Base-by-base conservation (phyloP, 2,888 invertebrate genomes). In the Trissolcus brochymenae region DNA sequence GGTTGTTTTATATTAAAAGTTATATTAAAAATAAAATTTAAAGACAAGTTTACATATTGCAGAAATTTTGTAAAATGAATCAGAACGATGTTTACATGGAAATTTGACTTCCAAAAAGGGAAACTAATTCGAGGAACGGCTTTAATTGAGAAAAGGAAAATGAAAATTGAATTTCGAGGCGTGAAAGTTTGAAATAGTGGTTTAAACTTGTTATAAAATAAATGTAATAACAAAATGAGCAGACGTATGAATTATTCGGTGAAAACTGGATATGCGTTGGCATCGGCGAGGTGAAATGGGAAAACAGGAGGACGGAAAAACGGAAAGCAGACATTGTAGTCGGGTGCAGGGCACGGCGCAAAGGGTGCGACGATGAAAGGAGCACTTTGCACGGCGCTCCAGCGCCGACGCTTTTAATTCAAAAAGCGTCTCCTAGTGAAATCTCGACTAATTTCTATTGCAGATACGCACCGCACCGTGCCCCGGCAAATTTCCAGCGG, bases 321-420 rank as follows among this genome's bases (percentile, higher is more conserved):
- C 41, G 68, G 56, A 65, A 71, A 64, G 72, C 75, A 70, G 46
- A 73, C 72, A 76, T 76, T 78, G 76, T 76, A 61, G 66, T 68
- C 64, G 66, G 35, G 51, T 43, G 57, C 29, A 62, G 54, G 61
- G 56, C 61, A 65, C 49, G 21, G 51, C 60, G 61, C 51, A 78
- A 78, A 76, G 72, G 64, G 73, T 70, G 73, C 70, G 71, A 74
- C 72, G 59, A 78, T 80, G 79, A 80, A 81, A 79, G 79, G 72
- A 82, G 83, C 80, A 82, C 83, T 83, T 82, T 81, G 80, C 81
- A 60, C 65, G 81, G 78, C 81, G 76, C 74, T 80, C 64, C 71
- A 66, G 70, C 74, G 57, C 51, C 78, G 81, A 80, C 74, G 78
- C 82, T 85, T 84, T 86, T 84, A 85, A 85, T 85, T 85, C 81